These are phyloP conservation scores for Malurus alboscapulatus DNA, from an alignment of 2,113 vertebrate species.

Conservation along the genomic window DNA sequence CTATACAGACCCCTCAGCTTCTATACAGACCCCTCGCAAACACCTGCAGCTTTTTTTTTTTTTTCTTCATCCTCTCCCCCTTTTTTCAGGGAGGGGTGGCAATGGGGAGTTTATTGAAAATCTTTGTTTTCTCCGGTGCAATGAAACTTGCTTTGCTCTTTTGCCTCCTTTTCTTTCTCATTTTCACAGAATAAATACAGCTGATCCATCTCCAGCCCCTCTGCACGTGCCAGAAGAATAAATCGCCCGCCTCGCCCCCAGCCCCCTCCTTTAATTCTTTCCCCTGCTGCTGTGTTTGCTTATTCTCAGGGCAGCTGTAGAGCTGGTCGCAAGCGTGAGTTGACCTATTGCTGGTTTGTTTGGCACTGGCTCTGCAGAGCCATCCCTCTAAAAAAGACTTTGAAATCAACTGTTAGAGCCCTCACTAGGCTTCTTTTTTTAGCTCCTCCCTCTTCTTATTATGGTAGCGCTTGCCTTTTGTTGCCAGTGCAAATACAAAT, in stretches of 20 bases:
- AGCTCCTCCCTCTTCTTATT: not conserved
- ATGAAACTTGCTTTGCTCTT: constrained; percentile 64
- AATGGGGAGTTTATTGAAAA: constrained; percentile 53
- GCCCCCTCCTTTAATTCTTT: constrained; percentile 57
- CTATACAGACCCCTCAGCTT: constrained; percentile 23
- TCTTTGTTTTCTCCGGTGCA: constrained; percentile 58
- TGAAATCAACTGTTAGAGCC: constrained; percentile 46
- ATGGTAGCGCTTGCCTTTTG: constrained; percentile 54
- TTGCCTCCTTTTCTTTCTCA: constrained; percentile 63
- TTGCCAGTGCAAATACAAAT: constrained; percentile 49
- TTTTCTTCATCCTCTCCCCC: not conserved
- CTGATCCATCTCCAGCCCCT: constrained; percentile 71
- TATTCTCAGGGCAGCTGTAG: constrained; percentile 77
- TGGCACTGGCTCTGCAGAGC: constrained; percentile 15
- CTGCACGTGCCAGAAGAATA: constrained; percentile 78
- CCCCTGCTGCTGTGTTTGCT: constrained; percentile 68
- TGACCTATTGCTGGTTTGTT: constrained; percentile 65
- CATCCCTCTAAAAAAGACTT: not conserved
- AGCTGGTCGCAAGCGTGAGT: constrained; percentile 35
- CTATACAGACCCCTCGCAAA: constrained; percentile 14
- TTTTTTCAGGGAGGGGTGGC: not conserved
- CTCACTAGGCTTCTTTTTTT: not conserved
- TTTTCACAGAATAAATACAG: constrained; percentile 80
- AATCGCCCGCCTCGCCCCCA: constrained; percentile 38
- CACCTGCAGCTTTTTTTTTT: constrained; percentile 65